phyloP scores from a whole-genome alignment of 92 coral and sea anemone genomes.

The Umimayanthus kanabou region DNA sequence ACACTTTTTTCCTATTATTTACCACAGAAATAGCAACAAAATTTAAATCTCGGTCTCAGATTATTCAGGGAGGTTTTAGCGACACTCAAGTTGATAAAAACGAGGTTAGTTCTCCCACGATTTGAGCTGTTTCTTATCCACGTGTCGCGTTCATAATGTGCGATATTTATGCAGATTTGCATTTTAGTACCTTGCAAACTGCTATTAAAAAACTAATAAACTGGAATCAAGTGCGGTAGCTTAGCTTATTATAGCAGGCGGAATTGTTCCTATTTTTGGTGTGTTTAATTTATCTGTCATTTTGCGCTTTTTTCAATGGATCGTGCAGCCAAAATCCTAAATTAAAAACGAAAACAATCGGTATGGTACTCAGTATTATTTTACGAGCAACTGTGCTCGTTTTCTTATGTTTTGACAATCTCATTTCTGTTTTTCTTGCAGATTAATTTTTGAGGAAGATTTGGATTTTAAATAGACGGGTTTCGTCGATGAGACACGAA shows the following conservation, averaged over 20 bases:
- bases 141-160: constrained; percentile 26
- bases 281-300: neutral
- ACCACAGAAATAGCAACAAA: neutral
- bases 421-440: constrained; percentile 29
- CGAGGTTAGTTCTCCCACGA: constrained; percentile 13
- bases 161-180: constrained; percentile 18
- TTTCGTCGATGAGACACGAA: neutral
- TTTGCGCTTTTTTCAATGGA: neutral
- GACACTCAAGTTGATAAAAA: neutral
- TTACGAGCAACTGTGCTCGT: constrained; percentile 16
- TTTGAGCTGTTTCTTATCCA: neutral
- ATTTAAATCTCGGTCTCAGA: neutral
- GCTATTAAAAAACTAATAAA: constrained; percentile 34
- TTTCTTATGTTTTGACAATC: neutral
- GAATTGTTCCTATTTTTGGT: neutral
- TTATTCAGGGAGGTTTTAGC: neutral
- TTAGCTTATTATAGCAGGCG: neutral
- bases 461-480: neutral
- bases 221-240: constrained; percentile 12
- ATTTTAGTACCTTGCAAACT: constrained; percentile 41
- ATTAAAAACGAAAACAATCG: constrained; percentile 27
- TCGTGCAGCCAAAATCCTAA: neutral
- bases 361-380: constrained; percentile 16
- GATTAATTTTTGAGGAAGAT: constrained; percentile 27
- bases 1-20: neutral